phyloP scores from a whole-genome alignment of 2,113 vertebrate species.

The Eidolon helvum region DNA sequence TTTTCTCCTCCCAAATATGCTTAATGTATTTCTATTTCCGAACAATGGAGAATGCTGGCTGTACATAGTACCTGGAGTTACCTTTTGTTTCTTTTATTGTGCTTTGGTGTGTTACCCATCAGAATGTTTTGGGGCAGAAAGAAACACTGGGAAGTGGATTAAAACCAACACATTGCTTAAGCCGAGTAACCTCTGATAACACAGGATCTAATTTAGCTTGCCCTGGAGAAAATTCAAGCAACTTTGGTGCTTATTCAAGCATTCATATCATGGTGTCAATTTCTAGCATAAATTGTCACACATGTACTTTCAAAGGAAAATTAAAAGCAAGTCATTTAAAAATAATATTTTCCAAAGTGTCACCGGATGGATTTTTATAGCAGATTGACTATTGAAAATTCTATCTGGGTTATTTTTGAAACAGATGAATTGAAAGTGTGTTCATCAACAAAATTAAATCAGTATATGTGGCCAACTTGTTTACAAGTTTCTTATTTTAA shows the following conservation, averaged over 20 bases:
- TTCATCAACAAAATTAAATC: neutral
- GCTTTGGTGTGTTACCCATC: neutral
- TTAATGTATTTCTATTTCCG: neutral
- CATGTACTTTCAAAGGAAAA: neutral
- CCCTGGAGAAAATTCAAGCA: conserved; percentile 14
- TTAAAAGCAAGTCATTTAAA: neutral
- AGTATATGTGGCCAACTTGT: neutral
- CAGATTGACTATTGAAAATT: neutral
- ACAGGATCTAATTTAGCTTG: neutral
- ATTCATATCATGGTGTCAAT: neutral
- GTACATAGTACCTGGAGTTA: neutral
- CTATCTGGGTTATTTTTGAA: conserved; percentile 2
- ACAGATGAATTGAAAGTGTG: neutral
- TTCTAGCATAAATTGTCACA: neutral
- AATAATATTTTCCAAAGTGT: neutral
- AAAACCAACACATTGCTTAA: neutral
- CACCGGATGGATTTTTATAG: neutral
- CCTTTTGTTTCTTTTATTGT: neutral
- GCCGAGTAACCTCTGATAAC: neutral
- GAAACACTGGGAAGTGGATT: neutral
- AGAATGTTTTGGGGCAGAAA: neutral
- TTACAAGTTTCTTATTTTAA: conserved; percentile 5
- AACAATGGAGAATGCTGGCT: neutral
- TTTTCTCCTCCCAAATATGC: neutral
- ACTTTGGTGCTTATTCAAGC: neutral